Evolutionary conservation across 1,140 invertebrate species (phyloP), one percentile per base, ranked within the genome.

Genomic region (Sitobion miscanthi): DNA sequence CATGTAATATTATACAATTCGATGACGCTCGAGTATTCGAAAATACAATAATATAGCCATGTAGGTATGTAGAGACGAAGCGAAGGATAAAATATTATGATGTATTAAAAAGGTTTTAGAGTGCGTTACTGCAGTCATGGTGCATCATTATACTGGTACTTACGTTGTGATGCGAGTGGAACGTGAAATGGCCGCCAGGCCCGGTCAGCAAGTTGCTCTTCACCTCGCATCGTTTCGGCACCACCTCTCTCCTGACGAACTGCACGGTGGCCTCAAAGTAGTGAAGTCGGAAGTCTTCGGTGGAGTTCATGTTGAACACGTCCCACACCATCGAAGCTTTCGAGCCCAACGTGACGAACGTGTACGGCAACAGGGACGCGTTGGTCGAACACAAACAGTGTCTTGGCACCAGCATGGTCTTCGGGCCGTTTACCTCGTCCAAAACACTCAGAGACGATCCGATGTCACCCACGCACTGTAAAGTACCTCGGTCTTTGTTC

Each of bases 201-300:
- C 97, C 97, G 42, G 96, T 96, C 52, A 97, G 96, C 92, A 96
- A 95, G 94, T 97, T 96, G 93, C 96, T 91, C 7, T 87, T 94
- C 35, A 89, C 90, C 47, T 92, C 85, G 23, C 93, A 88, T 1
- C 91, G 96, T 93, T 96, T 96, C 42, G 96, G 95, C 94, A 98
- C 98, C 45, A 96, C 95, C 38, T 96, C 95, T 89, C 97, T 96
- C 94, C 97, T 96, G 1, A 98, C 96, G 94, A 98, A 98, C 94
- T 98, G 97, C 95, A 97, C 98, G 69, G 96, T 96, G 38, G 97
- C 98, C 95, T 98, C 97, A 95, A 98, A 98, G 94, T 97, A 97
- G 82, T 98, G 96, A 93, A 97, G 97, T 91, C 97, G 96, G 94
- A 97, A 98, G 95, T 99, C 98, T 94, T 98, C 98, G 17, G 97